Percentiles rank a stretch among this genome's conserved stretches.
These are phyloP conservation scores for Heliconius sara DNA, from an alignment of 2,888 invertebrate genomes.

Conservation along the genomic window DNA sequence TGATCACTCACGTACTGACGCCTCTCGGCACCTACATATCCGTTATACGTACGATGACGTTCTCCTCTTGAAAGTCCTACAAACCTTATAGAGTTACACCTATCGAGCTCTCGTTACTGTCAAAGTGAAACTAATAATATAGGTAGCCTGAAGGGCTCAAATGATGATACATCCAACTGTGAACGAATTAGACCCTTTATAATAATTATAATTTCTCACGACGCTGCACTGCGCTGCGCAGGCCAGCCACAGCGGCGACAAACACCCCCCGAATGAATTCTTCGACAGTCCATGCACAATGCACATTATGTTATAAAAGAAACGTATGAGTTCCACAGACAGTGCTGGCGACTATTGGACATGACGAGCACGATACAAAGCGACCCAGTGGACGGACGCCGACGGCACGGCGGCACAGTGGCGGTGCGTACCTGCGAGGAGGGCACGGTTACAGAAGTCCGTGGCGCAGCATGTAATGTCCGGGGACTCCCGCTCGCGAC, in stretches of 20 bases:
- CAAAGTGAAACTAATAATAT: neutral
- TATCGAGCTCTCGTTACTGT: neutral
- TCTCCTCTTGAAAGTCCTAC: slow-evolving; percentile 13
- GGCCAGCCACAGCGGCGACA: neutral
- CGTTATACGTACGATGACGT: slow-evolving; percentile 14
- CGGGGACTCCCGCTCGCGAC: slow-evolving; percentile 76
- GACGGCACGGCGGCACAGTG: slow-evolving; percentile 62
- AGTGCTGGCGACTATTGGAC: slow-evolving; percentile 54
- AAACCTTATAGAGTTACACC: slow-evolving; percentile 19
- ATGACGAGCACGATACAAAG: slow-evolving; percentile 69
- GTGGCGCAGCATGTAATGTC: slow-evolving; percentile 86
- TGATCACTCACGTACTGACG: slow-evolving; percentile 72
- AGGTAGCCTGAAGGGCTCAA: neutral
- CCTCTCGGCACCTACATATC: slow-evolving; percentile 27
- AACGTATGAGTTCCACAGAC: slow-evolving; percentile 11
- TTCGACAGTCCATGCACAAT: slow-evolving; percentile 17
- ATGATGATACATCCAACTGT: neutral
- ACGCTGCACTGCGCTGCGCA: neutral
- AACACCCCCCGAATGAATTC: neutral
- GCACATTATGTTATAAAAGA: neutral
- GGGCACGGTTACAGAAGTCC: slow-evolving; percentile 87
- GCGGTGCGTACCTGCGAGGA: slow-evolving; percentile 72
- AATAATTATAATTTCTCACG: neutral
- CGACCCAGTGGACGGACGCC: slow-evolving; percentile 63
- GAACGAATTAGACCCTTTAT: neutral